phyloP scores from a whole-genome alignment of 1,140 invertebrate species.

The Micrasema longulum region DNA sequence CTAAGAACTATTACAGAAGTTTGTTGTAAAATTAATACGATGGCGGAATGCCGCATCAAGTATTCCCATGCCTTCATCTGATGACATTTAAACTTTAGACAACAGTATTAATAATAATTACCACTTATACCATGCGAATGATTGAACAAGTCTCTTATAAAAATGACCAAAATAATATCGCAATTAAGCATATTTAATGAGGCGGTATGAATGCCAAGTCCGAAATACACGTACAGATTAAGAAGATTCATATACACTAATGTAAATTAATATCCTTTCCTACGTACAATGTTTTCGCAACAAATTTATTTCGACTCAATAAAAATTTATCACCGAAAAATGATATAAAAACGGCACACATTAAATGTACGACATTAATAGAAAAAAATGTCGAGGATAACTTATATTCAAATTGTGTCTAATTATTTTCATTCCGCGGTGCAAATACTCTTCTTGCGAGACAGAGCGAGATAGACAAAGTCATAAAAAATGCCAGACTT shows the following conservation, averaged over 20 bases:
- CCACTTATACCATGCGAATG: too few relatives aligned
- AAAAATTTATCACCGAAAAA: constrained; percentile 43
- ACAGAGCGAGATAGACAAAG: constrained; percentile 33
- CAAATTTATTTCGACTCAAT: constrained; percentile 42
- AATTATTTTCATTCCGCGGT: constrained; percentile 48
- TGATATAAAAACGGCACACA: constrained; percentile 44
- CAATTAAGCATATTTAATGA: constrained; percentile 47
- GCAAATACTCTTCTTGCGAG: constrained; percentile 37
- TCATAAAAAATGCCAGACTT: constrained; percentile 41
- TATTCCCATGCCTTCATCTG: too few relatives aligned
- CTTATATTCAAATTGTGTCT: constrained; percentile 47
- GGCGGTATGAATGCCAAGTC: constrained; percentile 48
- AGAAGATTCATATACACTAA: constrained; percentile 2
- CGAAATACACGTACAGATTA: not conserved
- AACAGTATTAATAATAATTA: too few relatives aligned
- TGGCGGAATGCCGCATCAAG: too few relatives aligned
- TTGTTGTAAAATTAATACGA: too few relatives aligned
- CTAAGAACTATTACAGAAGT: too few relatives aligned
- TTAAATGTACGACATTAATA: constrained; percentile 40
- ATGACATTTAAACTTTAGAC: too few relatives aligned
- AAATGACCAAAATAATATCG: constrained; percentile 26
- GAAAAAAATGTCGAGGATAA: constrained; percentile 44
- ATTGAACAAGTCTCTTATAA: constrained; percentile 2
- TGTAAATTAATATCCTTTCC: constrained; percentile 25
- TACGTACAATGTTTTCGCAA: constrained; percentile 43